Evolutionary conservation across 2,113 vertebrate genomes (phyloP), one percentile per base, ranked within the genome.

Genomic region (Sturnus vulgaris): DNA sequence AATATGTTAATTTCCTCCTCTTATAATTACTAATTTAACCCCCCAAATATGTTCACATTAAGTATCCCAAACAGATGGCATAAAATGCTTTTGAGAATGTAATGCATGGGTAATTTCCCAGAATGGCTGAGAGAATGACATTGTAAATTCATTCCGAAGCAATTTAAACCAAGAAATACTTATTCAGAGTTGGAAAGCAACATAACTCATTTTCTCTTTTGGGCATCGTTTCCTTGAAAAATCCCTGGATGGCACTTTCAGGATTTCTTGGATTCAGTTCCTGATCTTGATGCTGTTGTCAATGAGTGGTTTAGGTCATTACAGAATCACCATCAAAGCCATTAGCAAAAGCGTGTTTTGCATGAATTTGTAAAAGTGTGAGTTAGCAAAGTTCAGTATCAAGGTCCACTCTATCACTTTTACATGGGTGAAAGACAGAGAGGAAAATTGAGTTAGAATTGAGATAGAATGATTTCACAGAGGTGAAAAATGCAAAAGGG

Each of bases 1-100:
- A 91, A 91, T 93, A 95, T 96, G 93, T 86, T 89, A 94, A 95
- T 97, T 91, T 95, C 75, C 24, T 72, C 66, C 30, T 49, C 57
- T 70, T 90, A 68, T 84, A 94, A 95, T 86, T 92, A 75, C 94
- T 88, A 94, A 65, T 63, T 90, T 94, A 66, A 61, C 23, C 81
- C 50, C 77, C 75, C 22, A 86, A 93, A 93, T 90, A 92, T 73
- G 64, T 95, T 95, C 93, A 61, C 59, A 27, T 56, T 71, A 88
- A 88, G 52, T 84, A 71, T 93, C 85, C 55, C 47, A 59, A 95
- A 80, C 93, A 95, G 90, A 95, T 96, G 95, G 95, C 71, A 77
- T 66, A 65, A 96, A 91, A 89, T 63, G 63, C 84, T 95, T 91
- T 59, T 80, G 75, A 85, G 75, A 91, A 72, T 85, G 80, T 70